These are phyloP conservation scores for Hepsetus odoe DNA, from an alignment of 2,113 vertebrate species.

Conservation along the genomic window DNA sequence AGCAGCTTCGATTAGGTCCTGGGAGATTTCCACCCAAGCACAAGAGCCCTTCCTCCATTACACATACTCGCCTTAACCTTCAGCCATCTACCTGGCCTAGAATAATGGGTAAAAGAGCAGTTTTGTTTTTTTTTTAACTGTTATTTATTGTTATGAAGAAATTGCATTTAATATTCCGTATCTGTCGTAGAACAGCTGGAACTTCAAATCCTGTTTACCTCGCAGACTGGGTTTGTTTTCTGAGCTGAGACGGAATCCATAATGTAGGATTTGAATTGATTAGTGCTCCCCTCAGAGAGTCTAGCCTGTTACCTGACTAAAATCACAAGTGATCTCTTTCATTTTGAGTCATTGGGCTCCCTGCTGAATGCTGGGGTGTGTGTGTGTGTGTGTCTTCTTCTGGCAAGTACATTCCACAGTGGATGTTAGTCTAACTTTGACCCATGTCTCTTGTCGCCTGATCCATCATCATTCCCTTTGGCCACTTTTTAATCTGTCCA, in stretches of 20 bases:
- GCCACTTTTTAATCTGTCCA: neutral
- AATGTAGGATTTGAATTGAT: slow-evolving; percentile 56
- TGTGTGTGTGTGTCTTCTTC: neutral
- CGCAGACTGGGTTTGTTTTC: slow-evolving; percentile 43
- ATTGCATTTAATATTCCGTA: slow-evolving; percentile 35
- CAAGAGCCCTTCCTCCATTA: slow-evolving; percentile 9
- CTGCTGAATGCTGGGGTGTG: neutral
- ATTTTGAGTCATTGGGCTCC: neutral
- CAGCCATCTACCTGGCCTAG: slow-evolving; percentile 1
- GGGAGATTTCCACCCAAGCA: slow-evolving; percentile 8
- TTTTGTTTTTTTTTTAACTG: neutral
- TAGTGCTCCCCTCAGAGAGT: slow-evolving; percentile 15
- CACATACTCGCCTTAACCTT: slow-evolving; percentile 20
- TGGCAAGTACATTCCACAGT: slow-evolving; percentile 2
- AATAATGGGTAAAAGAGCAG: neutral
- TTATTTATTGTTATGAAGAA: slow-evolving; percentile 36
- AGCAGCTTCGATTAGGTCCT: slow-evolving; percentile 12
- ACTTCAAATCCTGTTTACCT: slow-evolving; percentile 35
- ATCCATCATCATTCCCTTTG: neutral
- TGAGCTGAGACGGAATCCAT: slow-evolving; percentile 22
- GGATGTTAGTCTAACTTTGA: neutral
- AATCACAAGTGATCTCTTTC: slow-evolving; percentile 41
- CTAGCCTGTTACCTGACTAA: slow-evolving; percentile 47
- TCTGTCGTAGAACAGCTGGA: slow-evolving; percentile 39
- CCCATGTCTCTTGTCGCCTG: neutral